Conservation (phyloP, 2,797 vertebrate genomes). For the Chrysocyon brachyurus region DNA sequence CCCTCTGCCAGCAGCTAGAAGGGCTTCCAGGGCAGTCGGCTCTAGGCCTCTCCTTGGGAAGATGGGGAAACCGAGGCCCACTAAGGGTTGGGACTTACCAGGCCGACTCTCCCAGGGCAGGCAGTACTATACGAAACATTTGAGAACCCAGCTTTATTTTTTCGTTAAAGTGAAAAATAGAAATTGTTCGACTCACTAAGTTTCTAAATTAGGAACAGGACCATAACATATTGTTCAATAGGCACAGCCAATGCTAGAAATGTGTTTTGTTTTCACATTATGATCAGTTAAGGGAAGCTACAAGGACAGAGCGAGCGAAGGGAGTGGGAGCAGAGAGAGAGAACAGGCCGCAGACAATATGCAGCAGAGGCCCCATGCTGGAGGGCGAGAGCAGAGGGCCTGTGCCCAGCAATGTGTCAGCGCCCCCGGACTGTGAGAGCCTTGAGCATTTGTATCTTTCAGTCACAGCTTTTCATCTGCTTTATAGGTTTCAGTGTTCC, state of each 20-base stretch:
- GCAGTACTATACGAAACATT: neutral
- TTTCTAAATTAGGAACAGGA: conserved; percentile 75
- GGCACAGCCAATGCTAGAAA: conserved; percentile 66
- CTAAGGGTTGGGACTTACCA: neutral
- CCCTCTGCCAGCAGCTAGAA: neutral
- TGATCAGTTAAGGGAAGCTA: conserved; percentile 41
- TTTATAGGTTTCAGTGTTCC: neutral
- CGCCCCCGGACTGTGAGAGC: neutral
- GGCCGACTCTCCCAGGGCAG: neutral
- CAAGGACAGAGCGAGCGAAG: neutral
- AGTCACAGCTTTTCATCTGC: neutral
- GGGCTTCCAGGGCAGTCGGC: neutral
- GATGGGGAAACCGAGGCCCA: neutral
- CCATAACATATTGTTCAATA: conserved; percentile 66
- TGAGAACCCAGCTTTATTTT: conserved; percentile 41
- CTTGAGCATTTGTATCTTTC: neutral
- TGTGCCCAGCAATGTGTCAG: neutral
- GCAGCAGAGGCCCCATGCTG: neutral
- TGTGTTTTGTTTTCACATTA: conserved; percentile 67
- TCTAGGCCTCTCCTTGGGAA: neutral
- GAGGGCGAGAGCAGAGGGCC: neutral
- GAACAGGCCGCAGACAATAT: neutral
- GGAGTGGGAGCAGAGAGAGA: neutral
- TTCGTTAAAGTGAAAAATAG: conserved; percentile 74
- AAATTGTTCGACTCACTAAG: conserved; percentile 74